Base-by-base conservation (phyloP, 2,113 vertebrate species). In the Sisor rabdophorus region DNA sequence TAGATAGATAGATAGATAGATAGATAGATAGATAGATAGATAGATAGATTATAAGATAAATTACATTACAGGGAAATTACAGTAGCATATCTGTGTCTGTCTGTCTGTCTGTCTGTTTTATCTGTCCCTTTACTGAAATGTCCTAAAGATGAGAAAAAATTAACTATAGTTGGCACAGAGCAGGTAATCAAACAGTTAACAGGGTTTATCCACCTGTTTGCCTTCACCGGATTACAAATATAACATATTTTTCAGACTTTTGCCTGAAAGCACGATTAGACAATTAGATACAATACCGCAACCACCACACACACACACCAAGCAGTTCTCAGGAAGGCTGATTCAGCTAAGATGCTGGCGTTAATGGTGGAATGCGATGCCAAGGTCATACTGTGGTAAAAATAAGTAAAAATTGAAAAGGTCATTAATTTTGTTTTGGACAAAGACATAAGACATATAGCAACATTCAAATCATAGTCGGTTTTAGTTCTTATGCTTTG, bases 401-500 rank as follows among this genome's bases (percentile, higher is more conserved):
- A 10, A n/a, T n/a, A 15, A 68, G 4, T 36, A 26, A 53, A 15
- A 61, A 36, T 15, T n/a, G 19, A 17, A 10, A 58, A 28, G 17
- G 30, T 32, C 54, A 28, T 54, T 67, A 16, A 67, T 52, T 48
- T 30, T 12, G 47, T 7, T 19, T 52, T 30, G 47, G 47, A 69
- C 47, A 28, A 69, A 16, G 65, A 52, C 44, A 50, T 68, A 50
- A 36, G 32, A 36, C 40, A 17, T 55, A 16, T 22, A 44, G 74
- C 52, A 30, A 48, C 24, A 48, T 16, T 47, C 40, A 9, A 22
- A 76, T 63, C 36, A 11, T 20, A 15, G 20, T 54, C 6, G 1
- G 79, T 77, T 81, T 73, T 58, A 60, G 7, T 63, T 52, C n/a
- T 40, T 20, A 61, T 55, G 58, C 73, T 73, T 73, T 65, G 22